Conservation (phyloP, 2,888 invertebrate genomes). For the Polyommatus icarus region DNA sequence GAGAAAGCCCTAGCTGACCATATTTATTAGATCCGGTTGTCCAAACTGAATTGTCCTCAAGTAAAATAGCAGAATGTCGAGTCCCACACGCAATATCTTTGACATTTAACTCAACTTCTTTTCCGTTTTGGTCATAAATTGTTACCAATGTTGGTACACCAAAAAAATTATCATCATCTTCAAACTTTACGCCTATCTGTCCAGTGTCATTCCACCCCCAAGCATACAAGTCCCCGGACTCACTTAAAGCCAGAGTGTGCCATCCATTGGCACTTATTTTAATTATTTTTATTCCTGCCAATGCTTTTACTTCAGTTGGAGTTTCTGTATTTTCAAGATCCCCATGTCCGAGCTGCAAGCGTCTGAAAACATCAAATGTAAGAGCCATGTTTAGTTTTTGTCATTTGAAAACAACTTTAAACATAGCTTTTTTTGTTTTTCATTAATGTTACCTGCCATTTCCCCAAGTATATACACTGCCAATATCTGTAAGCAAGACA, state of each 20-base stretch:
- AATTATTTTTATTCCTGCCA: conserved; percentile 87
- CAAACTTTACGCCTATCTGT: conserved; percentile 85
- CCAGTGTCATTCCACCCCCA: conserved; percentile 97
- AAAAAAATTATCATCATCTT: conserved; percentile 50
- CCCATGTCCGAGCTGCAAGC: conserved; percentile 93
- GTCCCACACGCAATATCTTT: conserved; percentile 87
- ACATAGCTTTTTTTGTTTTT: background rate
- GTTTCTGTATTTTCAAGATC: conserved; percentile 81
- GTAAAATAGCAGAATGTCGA: conserved; percentile 85
- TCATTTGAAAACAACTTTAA: no score
- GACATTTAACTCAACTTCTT: conserved; percentile 71
- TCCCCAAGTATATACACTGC: conserved; percentile 91
- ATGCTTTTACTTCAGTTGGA: conserved; percentile 85
- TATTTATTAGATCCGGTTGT: conserved; percentile 91
- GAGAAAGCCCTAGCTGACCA: conserved; percentile 84
- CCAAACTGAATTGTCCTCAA: conserved; percentile 85
- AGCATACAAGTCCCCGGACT: conserved; percentile 89
- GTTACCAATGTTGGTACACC: conserved; percentile 64
- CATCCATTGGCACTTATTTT: conserved; percentile 91
- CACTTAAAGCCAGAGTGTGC: conserved; percentile 90
- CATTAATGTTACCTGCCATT: conserved; percentile 84
- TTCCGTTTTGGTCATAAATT: conserved; percentile 60
- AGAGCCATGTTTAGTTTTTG: background rate
- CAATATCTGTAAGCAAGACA: conserved; percentile 84
- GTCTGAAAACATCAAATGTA: conserved; percentile 74